Evolutionary conservation across 2,797 vertebrate species (phyloP), one percentile per base, ranked within the genome.

Genomic region (Spinus pinus): DNA sequence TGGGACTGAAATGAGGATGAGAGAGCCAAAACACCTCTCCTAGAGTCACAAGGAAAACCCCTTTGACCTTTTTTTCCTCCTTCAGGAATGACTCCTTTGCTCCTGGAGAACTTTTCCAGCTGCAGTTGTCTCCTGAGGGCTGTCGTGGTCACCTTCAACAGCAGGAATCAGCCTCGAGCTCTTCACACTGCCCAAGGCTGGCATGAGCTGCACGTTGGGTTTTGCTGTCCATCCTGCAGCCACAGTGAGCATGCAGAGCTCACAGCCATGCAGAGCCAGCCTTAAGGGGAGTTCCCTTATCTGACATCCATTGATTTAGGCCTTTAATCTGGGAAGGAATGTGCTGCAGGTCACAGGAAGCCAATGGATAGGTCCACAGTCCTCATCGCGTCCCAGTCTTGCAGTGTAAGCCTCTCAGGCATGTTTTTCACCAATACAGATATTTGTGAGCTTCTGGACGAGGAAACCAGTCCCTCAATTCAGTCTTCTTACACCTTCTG

Each of bases 141-240:
- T 66, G 28, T 28, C 0, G 0, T 25, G 56, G 51, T 86, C 46
- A 73, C 70, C 14, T 60, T 42, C 44, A 41, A 25, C 4, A 67
- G 10, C 42, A 46, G 44, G 44, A 86, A 91, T 50, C 35, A 31
- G 15, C n/a, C 81, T 58, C 17, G 27, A 80, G 67, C 0, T 2
- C 33, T 73, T 60, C 31, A 13, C 0, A 0, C 6, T 81, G 47
- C 33, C 44, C 73, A 33, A 47, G 54, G 47, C 35, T 79, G 69
- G 5, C 61, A 37, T 0, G 5, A 88, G 42, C 28, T 33, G 15
- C 0, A 1, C 0, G 0, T 30, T 54, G 33, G 25, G 16, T 37
- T 67, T 70, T 2, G 0, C 7, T 14, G 27, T 41, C 64, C 61
- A 23, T 60, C 37, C 56, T 46, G 50, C 49, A 54, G 81, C 39